Conservation (phyloP, 2,113 vertebrate genomes). For the Oxyura jamaicensis region DNA sequence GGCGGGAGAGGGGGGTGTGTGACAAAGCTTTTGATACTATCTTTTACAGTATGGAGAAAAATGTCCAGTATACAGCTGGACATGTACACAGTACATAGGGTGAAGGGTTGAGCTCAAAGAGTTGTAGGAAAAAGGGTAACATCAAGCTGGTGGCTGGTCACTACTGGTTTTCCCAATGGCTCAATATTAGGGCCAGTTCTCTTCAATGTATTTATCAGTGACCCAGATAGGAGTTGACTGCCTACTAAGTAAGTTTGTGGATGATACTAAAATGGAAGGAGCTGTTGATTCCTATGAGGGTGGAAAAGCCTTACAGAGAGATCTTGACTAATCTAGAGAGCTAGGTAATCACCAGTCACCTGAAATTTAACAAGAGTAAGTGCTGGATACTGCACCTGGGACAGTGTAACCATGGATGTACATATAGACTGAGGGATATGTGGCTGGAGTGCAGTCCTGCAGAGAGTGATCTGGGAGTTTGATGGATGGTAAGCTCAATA, state of each 20-base stretch:
- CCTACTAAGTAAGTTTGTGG: neutral
- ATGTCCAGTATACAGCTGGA: neutral
- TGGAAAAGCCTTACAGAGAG: neutral
- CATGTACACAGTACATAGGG: accelerated
- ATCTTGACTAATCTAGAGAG: neutral
- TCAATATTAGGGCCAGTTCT: neutral
- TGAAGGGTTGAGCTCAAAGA: neutral
- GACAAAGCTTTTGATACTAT: neutral
- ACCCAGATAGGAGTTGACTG: neutral
- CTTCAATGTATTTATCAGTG: neutral
- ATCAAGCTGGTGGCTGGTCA: too few relatives aligned
- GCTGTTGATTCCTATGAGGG: neutral
- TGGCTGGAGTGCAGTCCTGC: neutral
- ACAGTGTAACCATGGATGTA: neutral
- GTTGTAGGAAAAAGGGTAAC: neutral
- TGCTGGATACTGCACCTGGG: neutral
- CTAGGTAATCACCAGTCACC: neutral
- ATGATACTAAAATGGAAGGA: neutral
- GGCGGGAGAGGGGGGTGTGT: too few relatives aligned
- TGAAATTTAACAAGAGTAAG: too few relatives aligned
- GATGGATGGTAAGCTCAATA: neutral
- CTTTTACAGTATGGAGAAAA: neutral
- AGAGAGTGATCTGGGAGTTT: neutral
- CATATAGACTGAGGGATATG: neutral
- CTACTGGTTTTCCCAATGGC: neutral